Percentiles rank a stretch among this genome's conserved stretches.
phyloP scores from a whole-genome alignment of 2,113 vertebrate genomes.

The Cathartes aura region DNA sequence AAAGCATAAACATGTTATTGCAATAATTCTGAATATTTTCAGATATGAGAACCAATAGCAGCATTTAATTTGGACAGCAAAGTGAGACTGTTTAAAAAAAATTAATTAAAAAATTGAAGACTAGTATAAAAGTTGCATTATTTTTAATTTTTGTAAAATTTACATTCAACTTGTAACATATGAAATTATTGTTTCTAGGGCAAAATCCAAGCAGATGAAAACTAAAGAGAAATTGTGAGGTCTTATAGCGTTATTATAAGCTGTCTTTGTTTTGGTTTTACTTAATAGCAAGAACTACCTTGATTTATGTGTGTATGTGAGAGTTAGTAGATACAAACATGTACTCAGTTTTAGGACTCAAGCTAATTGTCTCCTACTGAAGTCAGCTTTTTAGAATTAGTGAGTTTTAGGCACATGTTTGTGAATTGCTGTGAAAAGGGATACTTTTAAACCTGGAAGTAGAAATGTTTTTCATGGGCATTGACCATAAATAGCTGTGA shows the following conservation, averaged over 20 bases:
- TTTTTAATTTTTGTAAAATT: background rate
- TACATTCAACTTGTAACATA: background rate
- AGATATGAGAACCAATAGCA: background rate
- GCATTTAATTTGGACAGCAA: background rate
- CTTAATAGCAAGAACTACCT: background rate
- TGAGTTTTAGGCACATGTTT: background rate
- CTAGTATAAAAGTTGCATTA: background rate
- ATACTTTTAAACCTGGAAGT: background rate
- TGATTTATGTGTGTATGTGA: background rate
- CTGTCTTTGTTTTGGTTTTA: background rate
- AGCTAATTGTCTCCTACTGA: background rate
- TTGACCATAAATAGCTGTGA: background rate
- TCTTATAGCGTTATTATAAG: background rate
- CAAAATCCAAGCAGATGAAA: background rate
- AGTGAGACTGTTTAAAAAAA: background rate
- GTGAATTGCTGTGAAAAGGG: background rate
- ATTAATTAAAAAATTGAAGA: background rate
- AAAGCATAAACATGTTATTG: background rate
- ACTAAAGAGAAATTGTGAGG: background rate
- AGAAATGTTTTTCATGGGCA: background rate
- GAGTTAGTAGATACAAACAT: background rate
- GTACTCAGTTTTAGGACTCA: background rate
- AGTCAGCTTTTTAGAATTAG: background rate
- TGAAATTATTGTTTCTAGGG: background rate
- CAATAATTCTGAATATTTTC: background rate